Base-by-base conservation (phyloP, 2,797 vertebrate species). In the Neosilurus mollespiculum region DNA sequence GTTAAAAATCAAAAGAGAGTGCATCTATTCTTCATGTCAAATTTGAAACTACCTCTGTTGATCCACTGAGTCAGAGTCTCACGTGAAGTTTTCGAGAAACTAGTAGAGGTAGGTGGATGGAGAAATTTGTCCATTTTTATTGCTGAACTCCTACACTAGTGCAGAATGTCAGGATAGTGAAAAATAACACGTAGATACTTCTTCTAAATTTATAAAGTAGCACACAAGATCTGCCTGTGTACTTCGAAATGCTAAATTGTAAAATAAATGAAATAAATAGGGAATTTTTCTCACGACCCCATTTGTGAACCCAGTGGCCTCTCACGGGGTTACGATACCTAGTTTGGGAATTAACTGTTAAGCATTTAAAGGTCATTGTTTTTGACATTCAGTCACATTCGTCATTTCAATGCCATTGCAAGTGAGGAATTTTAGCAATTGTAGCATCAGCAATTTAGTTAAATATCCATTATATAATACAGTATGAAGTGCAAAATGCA, bases 61-160 rank as follows among this genome's bases (percentile, higher is more conserved):
- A 51, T n/a, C 34, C 18, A 5, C 16, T 11, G 66, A 37, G 34
- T 69, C 66, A 69, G 18, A 20, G 34, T 20, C 30, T 30, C 69
- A 15, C 43, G 12, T 7, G 43, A 14, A n/a, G 69, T 51, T 71
- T 43, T 71, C 43, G 43, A 71, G 43, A 16, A 71, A 71, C 69
- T 71, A 15, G 69, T 6, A 4, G 49, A 51, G 22, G 69, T 71
- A 71, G 69, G 69, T 71, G 69, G 69, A 71, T 18, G 22, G 43
- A 51, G 69, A 51, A 71, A 24, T 24, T 51, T 22, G 18, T 69
- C 34, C 34, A 16, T 67, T 67, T 49, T 70, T 70, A 49, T 70
- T 70, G 30, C 66, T 49, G 22, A 71, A 71, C 69, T 24, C 69
- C 69, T 71, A 71, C 69, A 51, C 43, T 51, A 51, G 65, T 2